Conservation (phyloP, 2,797 vertebrate species). For the Gymnopithys bicolor region DNA sequence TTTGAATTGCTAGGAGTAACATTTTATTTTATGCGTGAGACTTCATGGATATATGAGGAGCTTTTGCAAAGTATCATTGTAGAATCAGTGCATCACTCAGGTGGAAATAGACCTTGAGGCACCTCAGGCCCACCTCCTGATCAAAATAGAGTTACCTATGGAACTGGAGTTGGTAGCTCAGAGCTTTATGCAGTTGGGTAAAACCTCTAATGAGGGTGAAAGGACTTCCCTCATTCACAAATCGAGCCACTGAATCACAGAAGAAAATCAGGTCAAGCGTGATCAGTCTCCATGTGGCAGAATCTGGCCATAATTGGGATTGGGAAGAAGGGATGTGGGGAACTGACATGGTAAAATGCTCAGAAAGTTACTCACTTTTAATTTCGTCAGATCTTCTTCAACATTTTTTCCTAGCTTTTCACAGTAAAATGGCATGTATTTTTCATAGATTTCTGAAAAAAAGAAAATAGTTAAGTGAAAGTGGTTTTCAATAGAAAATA, state of each 20-base stretch:
- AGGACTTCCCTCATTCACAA: not conserved
- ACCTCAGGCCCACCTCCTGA: not conserved
- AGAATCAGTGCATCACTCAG: not conserved
- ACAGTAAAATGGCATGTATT: slow-evolving; percentile 83
- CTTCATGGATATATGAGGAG: not conserved
- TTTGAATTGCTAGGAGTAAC: not conserved
- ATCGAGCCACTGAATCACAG: not conserved
- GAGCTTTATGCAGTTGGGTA: not conserved
- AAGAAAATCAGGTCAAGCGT: not conserved
- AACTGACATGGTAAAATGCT: not conserved
- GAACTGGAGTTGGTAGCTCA: not conserved
- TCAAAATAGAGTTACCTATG: not conserved
- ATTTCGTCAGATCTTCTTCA: slow-evolving; percentile 77
- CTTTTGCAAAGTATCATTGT: not conserved
- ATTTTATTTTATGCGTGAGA: not conserved
- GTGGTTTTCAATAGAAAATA: not conserved
- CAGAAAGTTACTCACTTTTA: slow-evolving; percentile 81
- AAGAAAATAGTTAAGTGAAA: slow-evolving; percentile 21
- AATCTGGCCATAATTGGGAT: not conserved
- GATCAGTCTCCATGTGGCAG: not conserved
- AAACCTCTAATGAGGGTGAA: not conserved
- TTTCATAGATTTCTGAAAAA: slow-evolving; percentile 80
- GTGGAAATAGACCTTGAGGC: not conserved
- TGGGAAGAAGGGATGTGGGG: not conserved
- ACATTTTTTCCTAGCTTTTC: slow-evolving; percentile 74